Conservation (phyloP, 2,113 vertebrate genomes). For the Jaculus jaculus region DNA sequence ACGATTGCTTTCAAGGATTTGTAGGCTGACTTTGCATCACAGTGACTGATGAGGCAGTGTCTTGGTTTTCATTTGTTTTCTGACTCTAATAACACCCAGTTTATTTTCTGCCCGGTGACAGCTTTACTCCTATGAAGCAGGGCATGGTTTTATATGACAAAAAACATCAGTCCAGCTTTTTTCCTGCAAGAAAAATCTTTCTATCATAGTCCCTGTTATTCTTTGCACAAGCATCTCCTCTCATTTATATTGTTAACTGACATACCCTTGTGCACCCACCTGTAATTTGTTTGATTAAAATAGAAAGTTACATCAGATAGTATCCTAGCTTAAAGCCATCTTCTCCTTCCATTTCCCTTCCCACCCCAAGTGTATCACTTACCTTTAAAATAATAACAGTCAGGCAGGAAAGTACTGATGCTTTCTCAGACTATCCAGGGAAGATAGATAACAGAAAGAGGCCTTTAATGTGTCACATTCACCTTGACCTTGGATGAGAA, state of each 20-base stretch:
- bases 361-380: not conserved
- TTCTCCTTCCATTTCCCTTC: not conserved
- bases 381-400: conserved; percentile 15
- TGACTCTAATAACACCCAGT: fast-evolving
- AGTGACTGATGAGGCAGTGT: not conserved
- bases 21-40: not conserved
- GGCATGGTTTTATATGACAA: not conserved
- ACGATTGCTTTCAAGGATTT: not conserved
- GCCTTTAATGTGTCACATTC: conserved; percentile 11
- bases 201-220: not conserved
- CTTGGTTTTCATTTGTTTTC: not conserved
- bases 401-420: not conserved
- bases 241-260: not conserved
- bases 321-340: not conserved
- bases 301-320: not conserved
- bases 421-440: conserved; percentile 6
- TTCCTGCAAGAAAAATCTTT: not conserved
- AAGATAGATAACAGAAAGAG: conserved; percentile 13
- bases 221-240: not conserved
- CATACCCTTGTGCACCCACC: not conserved
- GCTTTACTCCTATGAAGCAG: not conserved
- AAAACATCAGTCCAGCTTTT: not conserved
- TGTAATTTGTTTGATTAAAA: not conserved
- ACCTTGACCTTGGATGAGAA: conserved; percentile 44
- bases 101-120: not conserved